A percentile compares a stretch with the other conserved stretches of the same genome.
Conservation (phyloP, 2,888 invertebrate species). For the Pilophorus perplexus region DNA sequence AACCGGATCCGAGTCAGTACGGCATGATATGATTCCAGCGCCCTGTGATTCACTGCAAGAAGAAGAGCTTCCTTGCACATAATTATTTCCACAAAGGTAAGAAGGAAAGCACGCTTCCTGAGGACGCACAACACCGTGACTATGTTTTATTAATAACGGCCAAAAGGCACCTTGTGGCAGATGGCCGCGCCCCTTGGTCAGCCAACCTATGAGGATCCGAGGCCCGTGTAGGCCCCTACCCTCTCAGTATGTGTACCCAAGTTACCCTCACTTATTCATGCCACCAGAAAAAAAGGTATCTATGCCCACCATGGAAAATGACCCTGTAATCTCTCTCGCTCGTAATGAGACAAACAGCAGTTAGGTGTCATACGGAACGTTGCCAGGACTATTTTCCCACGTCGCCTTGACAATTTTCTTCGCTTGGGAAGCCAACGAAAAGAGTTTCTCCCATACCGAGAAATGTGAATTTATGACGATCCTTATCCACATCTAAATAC, state of each 20-base stretch:
- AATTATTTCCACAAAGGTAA: slow-evolving; percentile 2
- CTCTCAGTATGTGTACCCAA: too few species aligned
- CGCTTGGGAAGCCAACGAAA: too few species aligned
- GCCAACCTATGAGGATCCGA: slow-evolving; percentile 11
- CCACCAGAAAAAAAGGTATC: background rate
- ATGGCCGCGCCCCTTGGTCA: slow-evolving; percentile 28
- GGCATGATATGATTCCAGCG: too few species aligned
- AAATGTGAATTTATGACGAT: too few species aligned
- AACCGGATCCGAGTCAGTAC: too few species aligned
- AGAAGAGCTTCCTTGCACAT: too few species aligned
- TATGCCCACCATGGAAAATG: slow-evolving; percentile 10
- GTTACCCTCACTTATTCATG: too few species aligned
- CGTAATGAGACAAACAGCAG: background rate
- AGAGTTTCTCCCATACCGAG: too few species aligned
- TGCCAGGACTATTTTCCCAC: slow-evolving; percentile 4
- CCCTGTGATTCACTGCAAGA: too few species aligned
- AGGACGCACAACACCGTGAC: slow-evolving; percentile 19
- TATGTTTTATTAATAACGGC: slow-evolving; percentile 31
- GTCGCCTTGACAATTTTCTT: background rate
- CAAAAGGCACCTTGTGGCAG: slow-evolving; percentile 16
- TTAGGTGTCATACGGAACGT: slow-evolving; percentile 14
- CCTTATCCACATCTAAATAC: too few species aligned
- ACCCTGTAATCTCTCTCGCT: background rate
- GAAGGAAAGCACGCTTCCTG: slow-evolving; percentile 23
- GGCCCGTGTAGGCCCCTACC: too few species aligned